A percentile compares a stretch with the other conserved stretches of the same genome.
Conservation (phyloP, 1,140 invertebrate genomes). For the Lineus longissimus region DNA sequence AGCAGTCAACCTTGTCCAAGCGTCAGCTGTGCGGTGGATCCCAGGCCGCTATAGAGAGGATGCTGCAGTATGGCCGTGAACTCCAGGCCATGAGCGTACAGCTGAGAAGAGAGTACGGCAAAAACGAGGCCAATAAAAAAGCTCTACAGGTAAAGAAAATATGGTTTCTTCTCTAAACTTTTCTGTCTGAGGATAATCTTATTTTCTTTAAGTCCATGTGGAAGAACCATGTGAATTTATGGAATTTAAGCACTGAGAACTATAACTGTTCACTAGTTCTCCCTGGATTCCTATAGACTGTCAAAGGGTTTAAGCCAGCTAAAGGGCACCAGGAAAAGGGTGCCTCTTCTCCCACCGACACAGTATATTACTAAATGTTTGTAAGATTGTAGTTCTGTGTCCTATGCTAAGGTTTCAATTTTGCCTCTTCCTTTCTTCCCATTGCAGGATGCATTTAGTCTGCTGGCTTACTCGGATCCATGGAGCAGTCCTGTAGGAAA, state of each 20-base stretch:
- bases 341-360: too few species aligned
- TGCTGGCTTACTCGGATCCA: slow-evolving; percentile 95
- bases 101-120: slow-evolving; percentile 75
- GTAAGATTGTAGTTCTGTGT: too few species aligned
- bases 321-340: too few species aligned
- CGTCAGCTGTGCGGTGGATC: slow-evolving; percentile 69
- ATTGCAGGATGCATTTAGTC: slow-evolving; percentile 91
- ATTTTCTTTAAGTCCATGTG: not conserved
- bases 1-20: slow-evolving; percentile 34
- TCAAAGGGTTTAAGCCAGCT: too few species aligned
- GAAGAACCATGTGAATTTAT: not conserved
- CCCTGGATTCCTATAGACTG: too few species aligned
- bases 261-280: too few species aligned
- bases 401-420: too few species aligned
- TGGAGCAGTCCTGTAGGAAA: slow-evolving; percentile 94
- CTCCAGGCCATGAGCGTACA: slow-evolving; percentile 85
- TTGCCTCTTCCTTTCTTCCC: too few species aligned
- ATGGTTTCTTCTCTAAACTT: too few species aligned
- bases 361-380: too few species aligned
- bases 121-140: slow-evolving; percentile 83
- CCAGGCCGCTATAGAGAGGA: slow-evolving; percentile 79
- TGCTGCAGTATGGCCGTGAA: slow-evolving; percentile 90
- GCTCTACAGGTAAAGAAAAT: slow-evolving; percentile 90
- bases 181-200: slow-evolving; percentile 5
- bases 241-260: too few species aligned